Percentiles rank a stretch among this genome's conserved stretches.
phyloP scores from a whole-genome alignment of 2,888 invertebrate genomes.

The Odontocolon sp. region DNA sequence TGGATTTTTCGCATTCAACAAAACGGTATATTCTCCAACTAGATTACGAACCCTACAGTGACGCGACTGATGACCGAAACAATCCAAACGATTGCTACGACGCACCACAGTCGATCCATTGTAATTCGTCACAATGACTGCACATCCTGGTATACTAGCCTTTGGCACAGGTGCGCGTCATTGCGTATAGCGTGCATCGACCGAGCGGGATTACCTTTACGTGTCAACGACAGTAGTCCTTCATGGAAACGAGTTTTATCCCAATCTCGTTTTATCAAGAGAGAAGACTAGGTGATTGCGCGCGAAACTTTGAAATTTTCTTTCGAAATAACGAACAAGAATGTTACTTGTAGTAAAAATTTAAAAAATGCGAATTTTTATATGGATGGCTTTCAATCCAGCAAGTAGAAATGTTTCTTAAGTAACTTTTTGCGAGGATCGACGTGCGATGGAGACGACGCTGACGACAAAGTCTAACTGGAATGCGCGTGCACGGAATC shows the following conservation, averaged over 20 bases:
- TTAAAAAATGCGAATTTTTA: too few relatives aligned
- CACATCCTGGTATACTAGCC: conserved; percentile 76
- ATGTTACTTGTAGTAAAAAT: too few relatives aligned
- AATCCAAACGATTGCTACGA: conserved; percentile 10
- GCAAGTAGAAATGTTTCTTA: not conserved
- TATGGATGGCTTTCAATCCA: too few relatives aligned
- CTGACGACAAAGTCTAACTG: conserved; percentile 65
- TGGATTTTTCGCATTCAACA: not conserved
- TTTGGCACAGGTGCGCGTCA: conserved; percentile 73
- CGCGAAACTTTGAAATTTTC: too few relatives aligned
- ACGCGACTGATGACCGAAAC: conserved; percentile 27
- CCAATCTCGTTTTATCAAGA: too few relatives aligned
- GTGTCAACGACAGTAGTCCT: conserved; percentile 71
- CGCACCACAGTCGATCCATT: conserved; percentile 67
- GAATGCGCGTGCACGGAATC: conserved; percentile 72
- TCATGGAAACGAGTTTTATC: too few relatives aligned
- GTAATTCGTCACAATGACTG: conserved; percentile 78
- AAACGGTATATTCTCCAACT: conserved; percentile 37
- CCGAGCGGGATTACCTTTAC: conserved; percentile 53
- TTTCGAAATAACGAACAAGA: too few relatives aligned
- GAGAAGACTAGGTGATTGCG: conserved; percentile 14
- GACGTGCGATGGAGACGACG: conserved; percentile 26
- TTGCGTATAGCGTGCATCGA: conserved; percentile 31
- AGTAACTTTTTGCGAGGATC: not conserved
- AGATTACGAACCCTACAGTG: conserved; percentile 33